Conservation (phyloP, 2,888 invertebrate species). For the Oegoconia quadripuncta region DNA sequence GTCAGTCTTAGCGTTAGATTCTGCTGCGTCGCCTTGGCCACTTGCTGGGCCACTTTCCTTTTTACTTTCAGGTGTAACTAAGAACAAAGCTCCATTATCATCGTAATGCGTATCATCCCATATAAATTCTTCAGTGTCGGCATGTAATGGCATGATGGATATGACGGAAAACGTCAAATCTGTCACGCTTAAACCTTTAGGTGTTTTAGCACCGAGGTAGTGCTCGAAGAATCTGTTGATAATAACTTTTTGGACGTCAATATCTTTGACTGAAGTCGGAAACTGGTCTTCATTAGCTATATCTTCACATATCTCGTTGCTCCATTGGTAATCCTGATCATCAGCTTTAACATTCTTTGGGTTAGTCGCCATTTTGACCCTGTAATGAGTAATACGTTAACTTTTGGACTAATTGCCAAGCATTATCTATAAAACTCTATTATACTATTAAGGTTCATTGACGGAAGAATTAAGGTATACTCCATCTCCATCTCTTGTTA, state of each 20-base stretch:
- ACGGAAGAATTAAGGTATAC: too few species aligned
- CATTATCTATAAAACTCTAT: too few species aligned
- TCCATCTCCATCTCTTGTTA: too few species aligned
- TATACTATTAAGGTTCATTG: too few species aligned
- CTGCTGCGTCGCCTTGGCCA: too few species aligned
- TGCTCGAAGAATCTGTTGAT: conserved; percentile 21
- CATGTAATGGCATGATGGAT: conserved; percentile 22
- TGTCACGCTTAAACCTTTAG: conserved; percentile 19
- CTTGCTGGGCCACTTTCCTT: too few species aligned
- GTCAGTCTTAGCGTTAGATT: too few species aligned
- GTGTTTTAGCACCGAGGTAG: conserved; percentile 22
- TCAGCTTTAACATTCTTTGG: too few species aligned
- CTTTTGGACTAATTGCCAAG: too few species aligned
- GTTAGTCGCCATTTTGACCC: too few species aligned
- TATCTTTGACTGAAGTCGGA: conserved; percentile 13
- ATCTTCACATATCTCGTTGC: conserved; percentile 13
- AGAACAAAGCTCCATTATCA: conserved; percentile 24
- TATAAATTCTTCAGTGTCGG: conserved; percentile 18
- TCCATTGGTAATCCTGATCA: too few species aligned
- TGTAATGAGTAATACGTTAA: too few species aligned
- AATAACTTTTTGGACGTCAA: conserved; percentile 18
- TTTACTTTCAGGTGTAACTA: conserved; percentile 22
- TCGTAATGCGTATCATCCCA: conserved; percentile 16
- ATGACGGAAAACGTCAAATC: conserved; percentile 23
- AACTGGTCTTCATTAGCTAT: conserved; percentile 17